Evolutionary conservation across 2,888 invertebrate species (phyloP).

Genomic region (Aspidiotus rigidus): DNA sequence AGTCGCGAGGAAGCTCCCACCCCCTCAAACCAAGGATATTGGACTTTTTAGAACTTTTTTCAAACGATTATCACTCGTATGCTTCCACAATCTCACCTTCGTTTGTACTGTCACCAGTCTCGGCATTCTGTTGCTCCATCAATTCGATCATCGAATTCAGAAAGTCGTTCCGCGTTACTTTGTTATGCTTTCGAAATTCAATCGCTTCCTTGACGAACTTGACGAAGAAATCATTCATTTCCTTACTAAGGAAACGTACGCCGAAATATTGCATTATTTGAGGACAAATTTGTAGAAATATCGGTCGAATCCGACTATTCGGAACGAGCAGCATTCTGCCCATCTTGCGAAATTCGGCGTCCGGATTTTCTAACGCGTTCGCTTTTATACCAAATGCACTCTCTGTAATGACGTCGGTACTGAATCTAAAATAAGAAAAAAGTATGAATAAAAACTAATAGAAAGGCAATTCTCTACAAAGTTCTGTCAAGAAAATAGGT

Average conservation of each 20-base stretch:
- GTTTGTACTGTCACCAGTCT: background rate
- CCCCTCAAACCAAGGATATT: too few species aligned
- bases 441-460: background rate
- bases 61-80: too few species aligned
- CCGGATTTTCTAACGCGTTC: conserved; percentile 43
- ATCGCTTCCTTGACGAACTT: conserved; percentile 33
- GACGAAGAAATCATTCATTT: conserved; percentile 34
- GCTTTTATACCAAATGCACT: conserved; percentile 47
- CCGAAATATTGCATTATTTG: conserved; percentile 28
- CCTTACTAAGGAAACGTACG: conserved; percentile 29
- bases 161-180: conserved; percentile 35
- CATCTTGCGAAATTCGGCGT: conserved; percentile 43
- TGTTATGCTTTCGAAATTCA: conserved; percentile 30
- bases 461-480: too few species aligned
- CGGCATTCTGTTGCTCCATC: conserved; percentile 21
- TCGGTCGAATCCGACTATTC: conserved; percentile 18
- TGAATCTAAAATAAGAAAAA: conserved; percentile 42
- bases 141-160: conserved; percentile 30
- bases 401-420: conserved; percentile 47
- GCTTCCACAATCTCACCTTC: background rate
- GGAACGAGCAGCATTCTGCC: conserved; percentile 36
- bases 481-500: background rate
- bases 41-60: too few species aligned
- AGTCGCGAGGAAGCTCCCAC: too few species aligned
- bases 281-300: conserved; percentile 22